Conservation (phyloP, 2,797 vertebrate species). For the Tangara arthus region DNA sequence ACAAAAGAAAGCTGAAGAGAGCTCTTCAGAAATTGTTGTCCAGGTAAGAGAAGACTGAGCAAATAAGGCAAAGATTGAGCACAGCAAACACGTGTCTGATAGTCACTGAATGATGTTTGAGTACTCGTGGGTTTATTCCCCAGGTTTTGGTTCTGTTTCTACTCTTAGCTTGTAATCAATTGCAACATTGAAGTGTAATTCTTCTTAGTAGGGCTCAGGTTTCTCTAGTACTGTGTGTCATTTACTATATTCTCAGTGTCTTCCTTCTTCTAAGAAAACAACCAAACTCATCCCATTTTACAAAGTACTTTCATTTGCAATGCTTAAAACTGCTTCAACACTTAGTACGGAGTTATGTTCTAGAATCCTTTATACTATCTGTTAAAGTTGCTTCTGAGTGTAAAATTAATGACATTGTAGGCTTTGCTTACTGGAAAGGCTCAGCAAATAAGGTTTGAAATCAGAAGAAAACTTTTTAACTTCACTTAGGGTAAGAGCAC, state of each 20-base stretch:
- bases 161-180: not conserved
- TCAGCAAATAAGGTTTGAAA: not conserved
- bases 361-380: not conserved
- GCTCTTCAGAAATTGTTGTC: slow-evolving; percentile 78
- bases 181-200: not conserved
- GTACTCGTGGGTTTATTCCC: not conserved
- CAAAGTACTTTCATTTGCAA: not conserved
- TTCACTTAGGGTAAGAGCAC: not conserved
- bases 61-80: not conserved
- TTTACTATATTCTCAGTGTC: not conserved
- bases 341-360: not conserved
- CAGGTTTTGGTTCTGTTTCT: not conserved
- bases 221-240: not conserved
- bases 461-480: not conserved
- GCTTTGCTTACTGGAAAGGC: not conserved
- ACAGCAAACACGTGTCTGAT: not conserved
- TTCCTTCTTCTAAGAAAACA: not conserved
- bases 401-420: not conserved
- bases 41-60: slow-evolving; percentile 74
- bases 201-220: not conserved
- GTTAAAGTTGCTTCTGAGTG: not conserved
- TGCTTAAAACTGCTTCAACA: not conserved
- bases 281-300: not conserved
- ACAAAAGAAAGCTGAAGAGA: slow-evolving; percentile 79
- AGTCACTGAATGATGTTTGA: not conserved